phyloP scores from a whole-genome alignment of 2,888 invertebrate genomes.

The Desoria tigrina region DNA sequence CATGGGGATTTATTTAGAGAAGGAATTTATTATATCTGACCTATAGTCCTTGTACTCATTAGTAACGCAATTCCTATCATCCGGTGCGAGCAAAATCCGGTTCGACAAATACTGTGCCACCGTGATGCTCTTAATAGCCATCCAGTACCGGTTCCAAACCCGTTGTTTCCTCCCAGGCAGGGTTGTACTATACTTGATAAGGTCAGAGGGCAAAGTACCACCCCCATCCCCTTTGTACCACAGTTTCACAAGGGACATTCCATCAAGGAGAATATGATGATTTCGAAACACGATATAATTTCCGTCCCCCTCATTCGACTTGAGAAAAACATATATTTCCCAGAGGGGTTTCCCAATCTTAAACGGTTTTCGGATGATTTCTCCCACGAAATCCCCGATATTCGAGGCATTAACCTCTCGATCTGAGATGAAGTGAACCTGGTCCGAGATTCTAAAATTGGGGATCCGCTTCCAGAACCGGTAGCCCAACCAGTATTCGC shows the following conservation, averaged over 20 bases:
- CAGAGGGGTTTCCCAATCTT: not conserved
- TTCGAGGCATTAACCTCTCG: not conserved
- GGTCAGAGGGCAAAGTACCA: not conserved
- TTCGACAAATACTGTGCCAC: not conserved
- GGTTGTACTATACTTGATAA: not conserved
- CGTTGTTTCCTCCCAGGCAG: not conserved
- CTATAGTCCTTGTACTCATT: conserved; percentile 6
- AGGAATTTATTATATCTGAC: no score
- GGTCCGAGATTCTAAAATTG: not conserved
- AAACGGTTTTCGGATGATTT: conserved; percentile 6
- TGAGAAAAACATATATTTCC: conserved; percentile 1
- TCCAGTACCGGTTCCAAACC: not conserved
- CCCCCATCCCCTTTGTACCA: conserved; percentile 3
- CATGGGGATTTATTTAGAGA: no score
- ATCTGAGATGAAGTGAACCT: conserved; percentile 7
- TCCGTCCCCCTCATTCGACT: not conserved
- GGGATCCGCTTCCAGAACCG: not conserved
- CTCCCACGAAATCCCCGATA: not conserved
- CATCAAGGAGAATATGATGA: conserved; percentile 18
- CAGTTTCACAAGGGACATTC: conserved; percentile 9
- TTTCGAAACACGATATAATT: conserved; percentile 1
- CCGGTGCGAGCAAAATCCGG: not conserved
- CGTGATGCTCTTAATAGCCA: not conserved
- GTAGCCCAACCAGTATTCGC: conserved; percentile 5
- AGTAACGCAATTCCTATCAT: conserved; percentile 1